Evolutionary conservation across 2,888 invertebrate genomes (phyloP), one percentile per base, ranked within the genome.

Genomic region (Calameuta idolon): DNA sequence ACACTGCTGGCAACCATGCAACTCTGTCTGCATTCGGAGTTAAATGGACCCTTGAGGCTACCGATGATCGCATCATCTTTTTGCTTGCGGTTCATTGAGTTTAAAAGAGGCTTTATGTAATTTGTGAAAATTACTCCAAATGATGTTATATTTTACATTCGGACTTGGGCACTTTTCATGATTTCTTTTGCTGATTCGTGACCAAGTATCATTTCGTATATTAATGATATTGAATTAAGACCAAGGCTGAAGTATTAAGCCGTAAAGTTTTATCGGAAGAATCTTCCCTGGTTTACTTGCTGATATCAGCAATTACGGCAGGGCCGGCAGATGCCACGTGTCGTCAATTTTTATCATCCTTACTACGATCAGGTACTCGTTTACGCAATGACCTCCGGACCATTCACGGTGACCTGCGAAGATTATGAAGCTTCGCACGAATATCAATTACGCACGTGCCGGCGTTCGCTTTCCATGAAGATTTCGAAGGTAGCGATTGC

Each of bases 1-100:
- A 89, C 88, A 87, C 81, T 80, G 82, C 83, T 85, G 85, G 82
- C 88, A 84, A 86, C 83, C 84, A 76, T 78, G 77, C 81, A 78
- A 75, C 81, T 79, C 80, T 77, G 79, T 79, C 75, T 76, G 71
- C 74, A 69, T 75, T 69, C 75, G 75, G 55, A 55, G 23, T 55
- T 23, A 55, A 55, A 55, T 55, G 9, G 55, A 55, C 9, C 55
- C 55, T 55, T 9, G 55, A 55, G 55, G 55, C 55, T 55, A 15
- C 23, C 23, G 55, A 55, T 23, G 55, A 55, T 55, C 55, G 23
- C 55, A 23, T 55, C 5, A 55, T 55, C 55, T 55, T 23, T 55
- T 55, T 55, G 23, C 55, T 5, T 23, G 23, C 23, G 55, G 55
- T 55, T 23, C 55, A 55, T 55, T 55, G 2, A 23, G 23, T 23